Percentiles rank a stretch among this genome's conserved stretches.
phyloP scores from a whole-genome alignment of 2,113 vertebrate genomes.

The Zeus faber region DNA sequence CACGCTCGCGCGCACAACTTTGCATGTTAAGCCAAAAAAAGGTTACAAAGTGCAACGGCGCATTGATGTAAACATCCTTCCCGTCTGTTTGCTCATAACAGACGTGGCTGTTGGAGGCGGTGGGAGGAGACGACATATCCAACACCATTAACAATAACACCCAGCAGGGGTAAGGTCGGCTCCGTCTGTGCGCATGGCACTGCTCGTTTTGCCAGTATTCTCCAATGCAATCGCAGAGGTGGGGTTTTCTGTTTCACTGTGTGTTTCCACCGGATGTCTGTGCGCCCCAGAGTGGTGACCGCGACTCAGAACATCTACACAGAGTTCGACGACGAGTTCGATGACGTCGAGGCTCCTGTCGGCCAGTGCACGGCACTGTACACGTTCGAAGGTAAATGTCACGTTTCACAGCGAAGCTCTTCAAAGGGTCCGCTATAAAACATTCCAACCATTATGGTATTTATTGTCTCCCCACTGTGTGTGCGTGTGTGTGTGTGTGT shows the following conservation, averaged over 20 bases:
- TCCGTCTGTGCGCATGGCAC: too few species aligned
- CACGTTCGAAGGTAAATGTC: too few species aligned
- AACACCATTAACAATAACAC: slow-evolving; percentile 65
- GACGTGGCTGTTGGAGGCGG: slow-evolving; percentile 78
- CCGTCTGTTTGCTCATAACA: slow-evolving; percentile 36
- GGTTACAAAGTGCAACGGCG: too few species aligned
- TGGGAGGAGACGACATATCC: slow-evolving; percentile 70
- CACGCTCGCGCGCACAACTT: not conserved
- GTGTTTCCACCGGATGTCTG: not conserved
- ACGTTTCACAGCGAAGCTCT: too few species aligned
- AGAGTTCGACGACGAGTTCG: slow-evolving; percentile 82
- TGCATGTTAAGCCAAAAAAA: not conserved
- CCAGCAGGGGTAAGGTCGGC: slow-evolving; percentile 62
- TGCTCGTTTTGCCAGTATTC: too few species aligned
- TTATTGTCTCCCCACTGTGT: too few species aligned
- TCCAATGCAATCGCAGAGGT: too few species aligned
- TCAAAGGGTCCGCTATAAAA: too few species aligned
- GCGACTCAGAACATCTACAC: slow-evolving; percentile 44
- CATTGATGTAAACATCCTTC: not conserved
- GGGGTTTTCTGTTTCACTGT: not conserved
- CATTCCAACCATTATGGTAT: too few species aligned
- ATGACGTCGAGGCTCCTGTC: slow-evolving; percentile 72
- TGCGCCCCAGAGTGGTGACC: slow-evolving; percentile 28
- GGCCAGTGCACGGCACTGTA: slow-evolving; percentile 83
- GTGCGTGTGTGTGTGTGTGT: not conserved